phyloP scores from a whole-genome alignment of 2,888 invertebrate species.

The Lasius fuliginosus region DNA sequence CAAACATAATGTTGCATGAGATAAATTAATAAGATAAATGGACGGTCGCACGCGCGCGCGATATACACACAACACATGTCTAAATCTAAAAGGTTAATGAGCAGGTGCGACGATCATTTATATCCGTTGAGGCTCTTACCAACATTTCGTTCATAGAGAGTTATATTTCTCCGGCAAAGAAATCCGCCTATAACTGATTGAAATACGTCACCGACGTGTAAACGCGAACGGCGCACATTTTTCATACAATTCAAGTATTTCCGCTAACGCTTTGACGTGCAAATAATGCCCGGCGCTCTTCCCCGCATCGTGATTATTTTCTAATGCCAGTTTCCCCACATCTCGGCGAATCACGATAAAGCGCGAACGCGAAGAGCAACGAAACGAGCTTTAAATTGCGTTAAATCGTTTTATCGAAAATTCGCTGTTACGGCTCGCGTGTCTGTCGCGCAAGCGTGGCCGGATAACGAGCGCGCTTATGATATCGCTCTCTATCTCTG shows the following conservation, averaged over 20 bases:
- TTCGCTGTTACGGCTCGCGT: conserved; percentile 7
- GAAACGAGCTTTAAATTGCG: neutral
- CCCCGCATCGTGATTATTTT: conserved; percentile 36
- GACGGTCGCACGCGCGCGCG: neutral
- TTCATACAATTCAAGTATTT: conserved; percentile 23
- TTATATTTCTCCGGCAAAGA: conserved; percentile 26
- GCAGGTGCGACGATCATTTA: conserved; percentile 61
- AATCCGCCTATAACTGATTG: conserved; percentile 23
- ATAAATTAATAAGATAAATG: neutral
- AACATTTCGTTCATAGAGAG: conserved; percentile 29
- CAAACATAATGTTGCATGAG: neutral
- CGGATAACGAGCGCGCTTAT: conserved; percentile 27
- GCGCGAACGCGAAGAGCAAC: neutral
- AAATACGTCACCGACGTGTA: conserved; percentile 35
- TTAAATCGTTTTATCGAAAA: conserved; percentile 10
- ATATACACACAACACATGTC: neutral
- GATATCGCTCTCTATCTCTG: neutral
- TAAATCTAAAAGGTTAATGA: conserved; percentile 48
- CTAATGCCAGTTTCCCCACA: neutral
- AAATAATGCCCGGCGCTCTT: neutral
- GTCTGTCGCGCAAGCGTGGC: neutral
- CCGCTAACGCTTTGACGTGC: neutral
- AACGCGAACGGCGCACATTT: conserved; percentile 33
- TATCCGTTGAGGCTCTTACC: conserved; percentile 1
- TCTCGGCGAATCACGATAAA: neutral